Conservation (phyloP, 2,888 invertebrate genomes). For the Pantelozetes paolii region DNA sequence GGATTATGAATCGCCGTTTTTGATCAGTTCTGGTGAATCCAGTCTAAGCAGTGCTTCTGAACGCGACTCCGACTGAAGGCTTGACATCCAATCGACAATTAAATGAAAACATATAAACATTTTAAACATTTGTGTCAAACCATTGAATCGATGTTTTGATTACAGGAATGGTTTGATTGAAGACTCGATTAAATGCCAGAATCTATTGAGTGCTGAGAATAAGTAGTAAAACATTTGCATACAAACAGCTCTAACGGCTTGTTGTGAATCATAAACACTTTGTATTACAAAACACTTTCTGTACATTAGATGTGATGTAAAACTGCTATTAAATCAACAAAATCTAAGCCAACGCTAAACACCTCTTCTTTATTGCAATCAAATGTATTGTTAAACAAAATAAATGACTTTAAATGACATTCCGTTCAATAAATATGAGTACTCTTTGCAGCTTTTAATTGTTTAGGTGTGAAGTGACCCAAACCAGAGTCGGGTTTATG, state of each 20-base stretch:
- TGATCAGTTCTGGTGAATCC: conserved; percentile 10
- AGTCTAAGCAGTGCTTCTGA: conserved; percentile 27
- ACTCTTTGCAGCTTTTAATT: not conserved
- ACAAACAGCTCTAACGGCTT: not conserved
- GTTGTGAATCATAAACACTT: not conserved
- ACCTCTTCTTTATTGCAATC: not conserved
- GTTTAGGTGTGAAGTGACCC: conserved; percentile 31
- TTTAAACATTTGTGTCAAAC: not conserved
- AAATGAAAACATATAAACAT: not conserved
- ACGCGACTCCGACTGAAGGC: conserved; percentile 18
- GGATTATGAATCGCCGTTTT: conserved; percentile 15
- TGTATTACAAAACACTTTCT: not conserved
- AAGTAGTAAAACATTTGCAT: not conserved
- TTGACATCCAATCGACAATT: not conserved
- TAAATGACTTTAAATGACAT: conserved; percentile 13
- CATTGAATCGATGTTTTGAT: conserved; percentile 11
- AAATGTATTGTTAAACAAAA: conserved; percentile 2
- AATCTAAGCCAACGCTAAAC: not conserved
- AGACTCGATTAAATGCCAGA: conserved; percentile 14
- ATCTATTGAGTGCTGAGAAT: not conserved
- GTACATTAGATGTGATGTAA: not conserved
- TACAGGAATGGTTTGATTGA: not conserved
- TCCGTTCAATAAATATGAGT: conserved; percentile 2
- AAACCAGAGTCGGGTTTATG: not conserved
- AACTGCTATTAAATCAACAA: conserved; percentile 14